Base-by-base conservation (phyloP, 2,113 vertebrate genomes). In the Lepus europaeus region DNA sequence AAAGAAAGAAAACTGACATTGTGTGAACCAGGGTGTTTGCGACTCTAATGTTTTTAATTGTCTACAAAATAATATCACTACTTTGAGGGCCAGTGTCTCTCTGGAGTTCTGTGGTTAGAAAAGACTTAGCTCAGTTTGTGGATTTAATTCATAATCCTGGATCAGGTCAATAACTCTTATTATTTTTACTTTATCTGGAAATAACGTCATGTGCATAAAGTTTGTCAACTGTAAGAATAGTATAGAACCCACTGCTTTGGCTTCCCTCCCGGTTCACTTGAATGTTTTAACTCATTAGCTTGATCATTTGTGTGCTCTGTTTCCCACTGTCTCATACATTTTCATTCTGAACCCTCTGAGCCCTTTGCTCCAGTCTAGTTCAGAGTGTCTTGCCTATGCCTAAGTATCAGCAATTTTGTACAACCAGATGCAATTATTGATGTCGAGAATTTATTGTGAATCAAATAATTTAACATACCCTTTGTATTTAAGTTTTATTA, bases 401-500 rank as follows among this genome's bases (percentile, higher is more conserved):
- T 79, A 73, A 64, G 72, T 14, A 70, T 31, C 49, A 9, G 9
- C 36, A 82, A 25, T 64, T 90, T 9, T 29, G 45, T 59, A 36
- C 2, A 69, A 33, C 5, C 20, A 36, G 64, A 3, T 85, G 12
- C 19, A 78, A 22, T 83, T 74, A 83, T 73, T 51, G 91, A 49
- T 53, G 5, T 76, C 80, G 86, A 2, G 79, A n/a, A 61, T 31
- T 53, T 76, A 33, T 49, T 27, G 29, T 86, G 72, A 39, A 45
- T 76, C 56, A 78, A 82, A 25, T 81, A 7, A 20, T 83, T 76
- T 64, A 77, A 53, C 51, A 16, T 91, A 0, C 61, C 19, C 82
- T 82, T 88, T 78, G 14, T 53, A 70, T 76, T 86, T 76, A 9
- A 56, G 11, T 81, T 90, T 92, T 80, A 81, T 81, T 39, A 80